A percentile compares a stretch with the other conserved stretches of the same genome.
Conservation (phyloP, 2,113 vertebrate genomes). For the Sceloporus tristichus region DNA sequence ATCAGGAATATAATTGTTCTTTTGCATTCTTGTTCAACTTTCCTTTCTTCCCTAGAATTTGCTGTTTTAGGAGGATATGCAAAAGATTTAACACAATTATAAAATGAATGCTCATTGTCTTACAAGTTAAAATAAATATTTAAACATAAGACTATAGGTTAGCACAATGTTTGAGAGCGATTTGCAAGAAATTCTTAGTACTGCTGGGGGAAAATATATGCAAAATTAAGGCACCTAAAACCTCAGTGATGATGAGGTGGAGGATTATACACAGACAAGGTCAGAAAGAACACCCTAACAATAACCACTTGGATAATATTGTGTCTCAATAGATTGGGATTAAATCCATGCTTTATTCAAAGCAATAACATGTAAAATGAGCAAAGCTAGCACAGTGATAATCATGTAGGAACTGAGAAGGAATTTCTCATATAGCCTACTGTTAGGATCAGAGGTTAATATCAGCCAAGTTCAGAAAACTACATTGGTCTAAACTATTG, state of each 20-base stretch:
- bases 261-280: constrained; percentile 21
- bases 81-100: constrained; percentile 17
- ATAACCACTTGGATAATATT: background rate
- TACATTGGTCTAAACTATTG: background rate
- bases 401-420: background rate
- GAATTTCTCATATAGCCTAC: background rate
- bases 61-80: constrained; percentile 3
- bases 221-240: constrained; percentile 10
- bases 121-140: background rate
- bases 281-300: constrained; percentile 3
- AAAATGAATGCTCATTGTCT: background rate
- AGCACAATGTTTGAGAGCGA: background rate
- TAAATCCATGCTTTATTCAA: constrained; percentile 9
- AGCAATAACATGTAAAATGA: background rate
- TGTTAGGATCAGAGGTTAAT: background rate
- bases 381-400: background rate
- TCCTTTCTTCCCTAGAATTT: background rate
- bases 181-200: constrained; percentile 21
- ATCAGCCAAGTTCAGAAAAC: background rate
- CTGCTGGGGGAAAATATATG: background rate
- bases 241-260: background rate
- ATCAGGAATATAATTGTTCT: constrained; percentile 14
- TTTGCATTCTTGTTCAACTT: background rate
- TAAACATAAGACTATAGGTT: background rate
- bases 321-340: background rate